Evolutionary conservation across 2,113 vertebrate genomes (phyloP), one percentile per base, ranked within the genome.

Genomic region (Tachysurus vachellii): DNA sequence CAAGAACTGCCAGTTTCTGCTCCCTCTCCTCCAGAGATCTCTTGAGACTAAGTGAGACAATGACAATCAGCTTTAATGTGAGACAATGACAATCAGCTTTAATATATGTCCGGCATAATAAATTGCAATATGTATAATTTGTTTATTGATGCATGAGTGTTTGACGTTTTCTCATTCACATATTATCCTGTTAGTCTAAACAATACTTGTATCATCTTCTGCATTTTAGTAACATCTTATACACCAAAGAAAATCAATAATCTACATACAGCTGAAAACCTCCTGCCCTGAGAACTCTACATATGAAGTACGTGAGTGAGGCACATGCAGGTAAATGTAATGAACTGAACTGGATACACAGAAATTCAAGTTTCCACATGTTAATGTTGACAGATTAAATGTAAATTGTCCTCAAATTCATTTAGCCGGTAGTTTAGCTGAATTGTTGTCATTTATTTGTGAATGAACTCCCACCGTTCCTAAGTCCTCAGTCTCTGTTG

Each of bases 11-110:
- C 76, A 95, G 79, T 87, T 93, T 94, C 93, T 95, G 96, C 50
- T 95, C 93, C 54, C 89, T 92, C 88, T 97, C 96, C 82, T 97
- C 95, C 68, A 92, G 87, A 12, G 91, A 88, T 88, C 92, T 85
- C 90, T 95, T 94, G 66, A 96, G 91, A 64, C 97, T 97, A 53
- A 23, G 17, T 19, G 80, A 85, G 62, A 70, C 75, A 76, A 11
- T 44, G 12, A 81, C 13, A 53, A n/a, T 53, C 73, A 76, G 73
- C 4, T 1, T 4, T 47, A 23, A 80, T 28, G 36, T 36, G 36
- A 36, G 36, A 36, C 36, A 36, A 36, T 28, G 28, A 53, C 13
- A 53, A 16, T 53, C 73, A 76, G 73, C 4, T 1, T 4, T 47
- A 23, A 80, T 28, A 54, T 28, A 17, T 28, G 26, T 54, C 11